These are phyloP conservation scores for Zaprionus lineosus DNA, from an alignment of 2,888 invertebrate species.

Conservation along the genomic window DNA sequence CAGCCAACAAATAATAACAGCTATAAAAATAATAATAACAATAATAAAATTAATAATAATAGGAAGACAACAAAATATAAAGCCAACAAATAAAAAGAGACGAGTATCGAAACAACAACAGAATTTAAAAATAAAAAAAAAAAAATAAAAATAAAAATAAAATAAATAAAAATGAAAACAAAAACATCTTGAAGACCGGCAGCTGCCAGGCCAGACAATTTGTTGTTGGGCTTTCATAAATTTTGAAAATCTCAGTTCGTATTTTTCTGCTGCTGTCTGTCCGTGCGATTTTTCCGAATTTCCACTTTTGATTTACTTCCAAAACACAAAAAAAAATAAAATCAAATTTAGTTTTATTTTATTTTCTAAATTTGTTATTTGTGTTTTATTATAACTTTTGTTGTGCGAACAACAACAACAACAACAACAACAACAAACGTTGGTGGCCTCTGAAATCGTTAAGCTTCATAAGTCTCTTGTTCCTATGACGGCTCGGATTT, in stretches of 20 bases:
- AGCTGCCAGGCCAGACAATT: conserved; percentile 46
- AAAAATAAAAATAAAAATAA: conserved; percentile 16
- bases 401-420: too few species aligned
- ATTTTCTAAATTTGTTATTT: conserved; percentile 7
- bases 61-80: too few species aligned
- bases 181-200: conserved; percentile 32
- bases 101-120: too few species aligned
- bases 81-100: conserved; percentile 5
- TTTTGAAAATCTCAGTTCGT: conserved; percentile 16
- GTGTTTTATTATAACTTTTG: conserved; percentile 19
- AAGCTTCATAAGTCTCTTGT: conserved; percentile 10
- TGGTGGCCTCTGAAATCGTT: too few species aligned
- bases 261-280: conserved; percentile 9
- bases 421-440: conserved; percentile 19
- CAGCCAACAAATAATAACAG: conserved; percentile 36
- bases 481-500: conserved; percentile 32
- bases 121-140: conserved; percentile 37
- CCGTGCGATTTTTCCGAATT: conserved; percentile 36
- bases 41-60: too few species aligned
- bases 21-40: conserved; percentile 12
- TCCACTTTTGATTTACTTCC: conserved; percentile 44
- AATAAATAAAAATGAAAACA: neutral
- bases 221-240: conserved; percentile 35
- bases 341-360: conserved; percentile 9
- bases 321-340: too few species aligned